Conservation (phyloP, 2,888 invertebrate species). For the Balanococcus diminutus region DNA sequence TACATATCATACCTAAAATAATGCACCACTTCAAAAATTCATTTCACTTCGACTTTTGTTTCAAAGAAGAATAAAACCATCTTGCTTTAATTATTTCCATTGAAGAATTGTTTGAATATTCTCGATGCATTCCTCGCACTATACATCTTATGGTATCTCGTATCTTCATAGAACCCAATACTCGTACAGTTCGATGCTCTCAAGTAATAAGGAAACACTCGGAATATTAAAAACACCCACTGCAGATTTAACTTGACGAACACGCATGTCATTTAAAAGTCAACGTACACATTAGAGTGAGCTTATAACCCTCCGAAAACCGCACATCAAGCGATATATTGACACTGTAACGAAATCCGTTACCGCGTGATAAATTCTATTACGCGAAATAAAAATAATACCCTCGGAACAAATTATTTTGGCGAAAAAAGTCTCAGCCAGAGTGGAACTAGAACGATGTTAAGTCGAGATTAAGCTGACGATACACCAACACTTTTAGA, state of each 20-base stretch:
- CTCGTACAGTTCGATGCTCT: background rate
- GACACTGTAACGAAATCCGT: background rate
- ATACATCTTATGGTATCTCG: too few species aligned
- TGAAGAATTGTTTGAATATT: background rate
- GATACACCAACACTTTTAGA: background rate
- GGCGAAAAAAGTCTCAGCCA: background rate
- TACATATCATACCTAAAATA: background rate
- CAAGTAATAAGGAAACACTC: background rate
- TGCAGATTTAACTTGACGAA: background rate
- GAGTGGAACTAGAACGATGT: background rate
- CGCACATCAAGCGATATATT: background rate
- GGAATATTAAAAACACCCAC: background rate
- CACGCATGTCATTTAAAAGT: constrained; percentile 1
- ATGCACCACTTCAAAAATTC: background rate
- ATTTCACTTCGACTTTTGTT: background rate
- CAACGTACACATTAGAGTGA: background rate
- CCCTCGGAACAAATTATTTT: background rate
- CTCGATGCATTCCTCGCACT: background rate
- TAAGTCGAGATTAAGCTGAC: background rate
- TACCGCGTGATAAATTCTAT: background rate
- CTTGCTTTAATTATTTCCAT: background rate
- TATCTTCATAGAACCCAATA: background rate
- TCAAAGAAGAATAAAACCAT: background rate
- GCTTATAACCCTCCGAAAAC: too few species aligned
- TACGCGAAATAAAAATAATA: background rate